A percentile compares a stretch with the other conserved stretches of the same genome.
Conservation (phyloP, 1,140 invertebrate genomes). For the Acyrthosiphon pisum region DNA sequence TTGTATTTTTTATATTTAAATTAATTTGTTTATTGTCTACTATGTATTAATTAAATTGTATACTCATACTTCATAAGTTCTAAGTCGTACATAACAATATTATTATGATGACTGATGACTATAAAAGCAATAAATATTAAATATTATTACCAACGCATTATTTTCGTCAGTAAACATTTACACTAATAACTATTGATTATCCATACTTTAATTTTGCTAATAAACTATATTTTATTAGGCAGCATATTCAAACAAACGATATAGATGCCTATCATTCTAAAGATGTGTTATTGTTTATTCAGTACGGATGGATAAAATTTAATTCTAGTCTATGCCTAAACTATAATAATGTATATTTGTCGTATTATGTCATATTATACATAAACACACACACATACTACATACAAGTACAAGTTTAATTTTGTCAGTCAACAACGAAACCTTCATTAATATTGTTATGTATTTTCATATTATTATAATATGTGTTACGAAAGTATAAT, state of each 20-base stretch:
- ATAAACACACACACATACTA: too few relatives aligned
- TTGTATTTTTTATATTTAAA: not conserved
- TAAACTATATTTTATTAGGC: not conserved
- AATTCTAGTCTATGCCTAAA: not conserved
- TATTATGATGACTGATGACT: not conserved
- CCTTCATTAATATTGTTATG: not conserved
- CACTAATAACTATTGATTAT: not conserved
- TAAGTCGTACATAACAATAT: not conserved
- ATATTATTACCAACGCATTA: not conserved
- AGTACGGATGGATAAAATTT: not conserved
- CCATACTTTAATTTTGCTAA: not conserved
- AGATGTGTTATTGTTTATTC: not conserved
- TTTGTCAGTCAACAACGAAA: not conserved
- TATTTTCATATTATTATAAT: constrained; percentile 37
- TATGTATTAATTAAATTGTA: not conserved
- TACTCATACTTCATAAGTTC: not conserved
- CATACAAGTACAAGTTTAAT: not conserved
- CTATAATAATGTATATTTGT: not conserved
- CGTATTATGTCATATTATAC: not conserved
- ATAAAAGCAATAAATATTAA: not conserved
- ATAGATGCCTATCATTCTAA: not conserved
- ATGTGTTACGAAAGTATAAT: not conserved
- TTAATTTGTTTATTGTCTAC: not conserved
- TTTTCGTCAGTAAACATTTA: not conserved
- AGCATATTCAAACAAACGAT: not conserved